Evolutionary conservation across 2,113 vertebrate species (phyloP).

Genomic region (Variabilichromis moorii): DNA sequence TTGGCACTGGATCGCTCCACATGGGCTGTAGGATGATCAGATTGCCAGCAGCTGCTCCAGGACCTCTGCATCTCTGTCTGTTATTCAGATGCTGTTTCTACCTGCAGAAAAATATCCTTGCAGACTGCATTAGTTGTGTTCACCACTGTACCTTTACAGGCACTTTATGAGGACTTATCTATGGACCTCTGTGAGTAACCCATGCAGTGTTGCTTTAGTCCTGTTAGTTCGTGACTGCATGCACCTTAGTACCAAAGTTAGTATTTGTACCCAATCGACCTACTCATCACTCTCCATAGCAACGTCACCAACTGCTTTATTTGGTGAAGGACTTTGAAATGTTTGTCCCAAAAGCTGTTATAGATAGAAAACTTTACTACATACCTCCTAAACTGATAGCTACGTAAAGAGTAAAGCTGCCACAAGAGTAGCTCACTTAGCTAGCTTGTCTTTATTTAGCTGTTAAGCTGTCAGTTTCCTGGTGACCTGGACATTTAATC

Average conservation of each 20-base stretch:
- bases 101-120: not conserved
- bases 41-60: fast-evolving
- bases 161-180: not conserved
- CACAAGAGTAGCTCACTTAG: not conserved
- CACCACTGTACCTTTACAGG: not conserved
- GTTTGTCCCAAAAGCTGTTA: not conserved
- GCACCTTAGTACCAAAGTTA: not conserved
- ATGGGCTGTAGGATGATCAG: too few relatives aligned
- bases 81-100: not conserved
- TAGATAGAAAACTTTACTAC: not conserved
- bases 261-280: not conserved
- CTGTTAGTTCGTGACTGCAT: not conserved
- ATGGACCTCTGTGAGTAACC: not conserved
- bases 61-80: not conserved
- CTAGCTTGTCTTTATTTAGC: not conserved
- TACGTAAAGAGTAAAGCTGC: not conserved
- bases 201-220: not conserved
- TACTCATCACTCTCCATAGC: not conserved
- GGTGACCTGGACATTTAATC: not conserved
- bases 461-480: not conserved
- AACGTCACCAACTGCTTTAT: not conserved
- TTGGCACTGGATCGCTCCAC: fast-evolving
- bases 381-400: not conserved
- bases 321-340: not conserved
- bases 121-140: not conserved